phyloP scores from a whole-genome alignment of 2,888 invertebrate species.

The Ophion costatus region DNA sequence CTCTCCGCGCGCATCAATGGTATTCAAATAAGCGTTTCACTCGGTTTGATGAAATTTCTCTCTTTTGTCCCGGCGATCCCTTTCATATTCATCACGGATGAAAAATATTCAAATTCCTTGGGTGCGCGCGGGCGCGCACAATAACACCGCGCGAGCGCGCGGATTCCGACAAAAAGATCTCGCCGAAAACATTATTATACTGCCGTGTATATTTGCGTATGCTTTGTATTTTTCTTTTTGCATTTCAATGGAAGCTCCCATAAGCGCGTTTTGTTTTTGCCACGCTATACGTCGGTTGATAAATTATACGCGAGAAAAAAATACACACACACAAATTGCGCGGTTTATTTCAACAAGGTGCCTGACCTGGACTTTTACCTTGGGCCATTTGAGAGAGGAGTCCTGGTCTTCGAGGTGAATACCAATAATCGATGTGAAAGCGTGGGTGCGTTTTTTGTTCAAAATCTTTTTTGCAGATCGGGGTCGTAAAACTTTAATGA shows the following conservation, averaged over 20 bases:
- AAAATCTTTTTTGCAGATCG: too few relatives aligned
- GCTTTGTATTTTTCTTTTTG: not conserved
- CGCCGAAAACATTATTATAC: not conserved
- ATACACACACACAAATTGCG: not conserved
- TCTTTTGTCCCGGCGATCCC: not conserved
- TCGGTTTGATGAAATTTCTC: conserved; percentile 19
- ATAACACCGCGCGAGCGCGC: not conserved
- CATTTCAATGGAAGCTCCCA: not conserved
- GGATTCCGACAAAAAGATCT: not conserved
- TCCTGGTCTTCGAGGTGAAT: too few relatives aligned
- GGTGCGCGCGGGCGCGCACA: not conserved
- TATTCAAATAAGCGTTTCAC: conserved; percentile 25
- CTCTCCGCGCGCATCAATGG: conserved; percentile 25
- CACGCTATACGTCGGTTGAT: not conserved
- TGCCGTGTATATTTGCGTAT: not conserved
- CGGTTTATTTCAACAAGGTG: not conserved
- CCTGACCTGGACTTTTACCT: not conserved
- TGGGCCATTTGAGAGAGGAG: not conserved
- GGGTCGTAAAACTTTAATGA: too few relatives aligned
- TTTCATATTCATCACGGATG: conserved; percentile 5
- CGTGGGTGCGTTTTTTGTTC: too few relatives aligned
- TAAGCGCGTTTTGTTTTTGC: not conserved
- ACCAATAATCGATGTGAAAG: too few relatives aligned
- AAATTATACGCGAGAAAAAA: not conserved
- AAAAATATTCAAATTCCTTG: conserved; percentile 1